Evolutionary conservation across 53 echinoderm and acorn worm species (phyloP).

Genomic region (Temnopleurus reevesii): DNA sequence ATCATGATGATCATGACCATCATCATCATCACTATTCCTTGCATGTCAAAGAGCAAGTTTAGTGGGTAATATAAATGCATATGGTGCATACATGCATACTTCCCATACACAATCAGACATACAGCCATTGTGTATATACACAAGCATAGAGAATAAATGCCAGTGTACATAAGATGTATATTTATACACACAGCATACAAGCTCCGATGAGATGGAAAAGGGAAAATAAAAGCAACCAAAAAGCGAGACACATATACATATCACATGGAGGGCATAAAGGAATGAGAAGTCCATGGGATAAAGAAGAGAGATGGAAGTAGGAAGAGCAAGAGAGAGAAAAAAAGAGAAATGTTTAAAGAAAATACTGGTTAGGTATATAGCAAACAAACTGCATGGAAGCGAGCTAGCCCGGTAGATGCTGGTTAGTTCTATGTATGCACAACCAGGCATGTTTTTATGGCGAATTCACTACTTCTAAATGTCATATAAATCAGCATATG

Average conservation of each 20-base stretch:
- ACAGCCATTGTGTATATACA: conserved; percentile 24
- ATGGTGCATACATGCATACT: conserved; percentile 18
- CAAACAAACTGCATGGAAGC: conserved; percentile 23
- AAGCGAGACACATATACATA: neutral
- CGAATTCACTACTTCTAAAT: conserved; percentile 53
- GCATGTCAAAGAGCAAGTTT: conserved; percentile 9
- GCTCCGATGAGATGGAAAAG: neutral
- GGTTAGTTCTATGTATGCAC: conserved; percentile 22
- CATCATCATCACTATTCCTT: neutral
- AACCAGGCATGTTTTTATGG: conserved; percentile 57
- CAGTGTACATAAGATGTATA: conserved; percentile 41
- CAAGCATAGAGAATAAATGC: conserved; percentile 37
- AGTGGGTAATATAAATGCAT: neutral
- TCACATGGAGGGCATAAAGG: neutral
- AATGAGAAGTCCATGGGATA: conserved; percentile 2
- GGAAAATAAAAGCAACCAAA: neutral
- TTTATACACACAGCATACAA: conserved; percentile 42
- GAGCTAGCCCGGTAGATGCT: neutral
- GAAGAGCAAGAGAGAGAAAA: conserved; percentile 9
- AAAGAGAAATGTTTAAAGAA: neutral
- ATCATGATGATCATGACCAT: conserved; percentile 3
- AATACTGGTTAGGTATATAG: conserved; percentile 26
- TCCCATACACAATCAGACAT: conserved; percentile 20
- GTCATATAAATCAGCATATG: conserved; percentile 64
- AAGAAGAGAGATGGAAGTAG: neutral